phyloP scores from a whole-genome alignment of 2,888 invertebrate species.

The Plebejus melissa region DNA sequence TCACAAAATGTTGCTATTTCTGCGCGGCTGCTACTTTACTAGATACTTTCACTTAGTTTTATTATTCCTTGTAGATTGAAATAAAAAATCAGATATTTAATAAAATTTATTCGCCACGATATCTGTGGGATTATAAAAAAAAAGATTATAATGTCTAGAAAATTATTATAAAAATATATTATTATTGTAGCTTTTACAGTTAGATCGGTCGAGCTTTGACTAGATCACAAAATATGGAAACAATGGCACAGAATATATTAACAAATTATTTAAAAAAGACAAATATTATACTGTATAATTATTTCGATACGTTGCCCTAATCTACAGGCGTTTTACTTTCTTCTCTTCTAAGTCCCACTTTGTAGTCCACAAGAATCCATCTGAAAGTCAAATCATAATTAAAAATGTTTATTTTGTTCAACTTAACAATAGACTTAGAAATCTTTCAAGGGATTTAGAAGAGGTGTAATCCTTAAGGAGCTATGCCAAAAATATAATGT shows the following conservation, averaged over 20 bases:
- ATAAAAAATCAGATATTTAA: not conserved
- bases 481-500: too few species aligned
- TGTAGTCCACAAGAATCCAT: slow-evolving; percentile 50
- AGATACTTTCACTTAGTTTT: too few species aligned
- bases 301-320: slow-evolving; percentile 6
- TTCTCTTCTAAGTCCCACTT: slow-evolving; percentile 38
- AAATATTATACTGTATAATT: not conserved
- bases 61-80: too few species aligned
- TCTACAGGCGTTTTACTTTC: slow-evolving; percentile 32
- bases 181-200: not conserved
- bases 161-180: not conserved
- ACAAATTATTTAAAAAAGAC: not conserved
- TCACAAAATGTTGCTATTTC: too few species aligned
- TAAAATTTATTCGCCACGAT: not conserved
- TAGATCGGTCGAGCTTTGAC: not conserved
- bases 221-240: not conserved
- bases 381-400: slow-evolving; percentile 42
- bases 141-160: not conserved
- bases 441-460: too few species aligned
- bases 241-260: not conserved
- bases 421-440: not conserved
- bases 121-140: not conserved
- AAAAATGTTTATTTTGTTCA: not conserved
- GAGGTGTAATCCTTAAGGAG: too few species aligned
- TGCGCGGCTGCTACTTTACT: too few species aligned